phyloP scores from a whole-genome alignment of 1,140 invertebrate species.

The Bombus cullumanus region DNA sequence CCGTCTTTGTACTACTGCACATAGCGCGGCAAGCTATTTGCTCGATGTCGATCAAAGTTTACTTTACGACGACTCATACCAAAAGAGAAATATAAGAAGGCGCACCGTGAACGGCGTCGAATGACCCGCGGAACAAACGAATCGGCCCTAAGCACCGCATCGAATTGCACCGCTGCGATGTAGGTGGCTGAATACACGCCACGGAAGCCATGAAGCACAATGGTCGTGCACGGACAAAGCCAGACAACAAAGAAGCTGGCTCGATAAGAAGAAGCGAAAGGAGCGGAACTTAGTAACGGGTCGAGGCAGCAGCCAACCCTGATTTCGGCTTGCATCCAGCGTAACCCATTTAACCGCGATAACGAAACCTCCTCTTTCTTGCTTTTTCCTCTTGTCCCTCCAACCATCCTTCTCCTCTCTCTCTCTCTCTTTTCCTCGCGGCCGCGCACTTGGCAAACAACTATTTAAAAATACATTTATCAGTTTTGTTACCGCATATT shows the following conservation, averaged over 20 bases:
- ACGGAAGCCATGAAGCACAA: constrained; percentile 43
- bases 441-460: not conserved
- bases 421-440: not conserved
- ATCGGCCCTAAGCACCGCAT: constrained; percentile 43
- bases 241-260: constrained; percentile 55
- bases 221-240: constrained; percentile 56
- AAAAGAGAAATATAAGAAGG: constrained; percentile 49
- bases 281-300: constrained; percentile 12
- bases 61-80: not conserved
- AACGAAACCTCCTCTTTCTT: constrained; percentile 55
- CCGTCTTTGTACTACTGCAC: no score
- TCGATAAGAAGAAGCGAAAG: constrained; percentile 65
- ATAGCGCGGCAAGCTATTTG: not conserved
- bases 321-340: constrained; percentile 56
- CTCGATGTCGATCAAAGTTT: constrained; percentile 22
- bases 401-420: not conserved
- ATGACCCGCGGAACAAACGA: constrained; percentile 35
- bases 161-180: not conserved
- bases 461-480: no score
- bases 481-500: no score
- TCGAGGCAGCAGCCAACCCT: not conserved
- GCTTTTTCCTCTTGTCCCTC: no score
- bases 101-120: not conserved
- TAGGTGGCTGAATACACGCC: constrained; percentile 20
- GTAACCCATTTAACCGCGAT: constrained; percentile 73